These are phyloP conservation scores for Eristalinus aeneus DNA, from an alignment of 2,888 invertebrate genomes.

Conservation along the genomic window DNA sequence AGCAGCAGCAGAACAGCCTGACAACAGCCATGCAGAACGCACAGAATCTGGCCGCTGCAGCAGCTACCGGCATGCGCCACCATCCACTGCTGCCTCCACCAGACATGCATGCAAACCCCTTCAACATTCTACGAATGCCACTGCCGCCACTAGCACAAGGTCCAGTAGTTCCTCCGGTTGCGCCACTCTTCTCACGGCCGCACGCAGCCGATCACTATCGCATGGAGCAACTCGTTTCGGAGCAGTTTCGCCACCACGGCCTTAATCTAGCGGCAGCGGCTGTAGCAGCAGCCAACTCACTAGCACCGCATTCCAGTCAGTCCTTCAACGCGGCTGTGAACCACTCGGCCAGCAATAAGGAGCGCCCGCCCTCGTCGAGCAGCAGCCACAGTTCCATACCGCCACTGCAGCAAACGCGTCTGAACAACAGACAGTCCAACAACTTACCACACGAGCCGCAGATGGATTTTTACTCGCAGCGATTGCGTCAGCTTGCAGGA, in stretches of 20 bases:
- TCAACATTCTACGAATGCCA: slow-evolving; percentile 89
- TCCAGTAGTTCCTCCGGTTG: slow-evolving; percentile 86
- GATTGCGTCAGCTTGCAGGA: slow-evolving; percentile 97
- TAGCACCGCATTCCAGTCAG: slow-evolving; percentile 83
- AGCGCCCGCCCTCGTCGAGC: slow-evolving; percentile 80
- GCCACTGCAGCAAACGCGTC: slow-evolving; percentile 72
- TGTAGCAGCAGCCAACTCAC: slow-evolving; percentile 84
- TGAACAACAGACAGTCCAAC: slow-evolving; percentile 76
- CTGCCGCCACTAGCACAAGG: slow-evolving; percentile 86
- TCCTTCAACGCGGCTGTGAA: slow-evolving; percentile 81
- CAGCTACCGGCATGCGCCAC: slow-evolving; percentile 82
- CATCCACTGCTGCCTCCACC: slow-evolving; percentile 88
- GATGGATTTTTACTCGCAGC: slow-evolving; percentile 99
- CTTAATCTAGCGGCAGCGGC: slow-evolving; percentile 89
- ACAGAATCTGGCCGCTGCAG: slow-evolving; percentile 81
- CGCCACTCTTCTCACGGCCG: slow-evolving; percentile 89
- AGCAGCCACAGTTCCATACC: slow-evolving; percentile 80
- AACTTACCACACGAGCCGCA: slow-evolving; percentile 89
- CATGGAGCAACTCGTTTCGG: slow-evolving; percentile 91
- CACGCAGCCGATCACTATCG: slow-evolving; percentile 91
- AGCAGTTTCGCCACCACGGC: slow-evolving; percentile 91
- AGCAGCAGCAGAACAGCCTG: slow-evolving; percentile 81
- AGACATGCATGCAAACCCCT: slow-evolving; percentile 87
- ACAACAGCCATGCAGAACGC: slow-evolving; percentile 84
- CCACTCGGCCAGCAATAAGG: slow-evolving; percentile 79